Evolutionary conservation across 2,888 invertebrate genomes (phyloP), one percentile per base, ranked within the genome.

Genomic region (Apoda limacodes): DNA sequence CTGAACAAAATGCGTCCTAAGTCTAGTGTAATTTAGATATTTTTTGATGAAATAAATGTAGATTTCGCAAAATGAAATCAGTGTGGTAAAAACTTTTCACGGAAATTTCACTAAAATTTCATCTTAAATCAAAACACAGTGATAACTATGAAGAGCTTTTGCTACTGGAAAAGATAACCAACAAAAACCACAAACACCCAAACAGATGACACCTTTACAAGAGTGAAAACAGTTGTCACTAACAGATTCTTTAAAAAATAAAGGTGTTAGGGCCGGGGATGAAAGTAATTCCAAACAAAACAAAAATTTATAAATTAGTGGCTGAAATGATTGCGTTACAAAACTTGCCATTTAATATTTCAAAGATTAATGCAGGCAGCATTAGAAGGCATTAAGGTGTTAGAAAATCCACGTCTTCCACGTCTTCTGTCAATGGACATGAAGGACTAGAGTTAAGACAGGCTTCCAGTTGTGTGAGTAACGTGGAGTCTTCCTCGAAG

Each of bases 401-500:
- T n/a, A n/a, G n/a, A n/a, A n/a, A n/a, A n/a, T n/a, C n/a, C n/a
- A n/a, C n/a, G n/a, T n/a, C n/a, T n/a, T n/a, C n/a, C n/a, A n/a
- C n/a, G n/a, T n/a, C n/a, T n/a, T n/a, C n/a, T n/a, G n/a, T n/a
- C n/a, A n/a, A n/a, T n/a, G n/a, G n/a, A n/a, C n/a, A n/a, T n/a
- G n/a, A n/a, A 1, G 51, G 47, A 10, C 50, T 29, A 4, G 43
- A 33, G 13, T 50, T 52, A 0, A 48, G 19, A 9, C 44, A 45
- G 0, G 15, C n/a, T n/a, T n/a, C n/a, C n/a, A n/a, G n/a, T n/a
- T n/a, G n/a, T n/a, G n/a, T n/a, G n/a, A n/a, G n/a, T n/a, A n/a
- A n/a, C n/a, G n/a, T n/a, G n/a, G n/a, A n/a, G n/a, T n/a, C 46
- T 19, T 50, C 46, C 17, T 48, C 43, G 23, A 27, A 48, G 1